Percentiles rank a stretch among this genome's conserved stretches.
These are phyloP conservation scores for Pangasianodon hypophthalmus DNA, from an alignment of 2,113 vertebrate genomes.

Conservation along the genomic window DNA sequence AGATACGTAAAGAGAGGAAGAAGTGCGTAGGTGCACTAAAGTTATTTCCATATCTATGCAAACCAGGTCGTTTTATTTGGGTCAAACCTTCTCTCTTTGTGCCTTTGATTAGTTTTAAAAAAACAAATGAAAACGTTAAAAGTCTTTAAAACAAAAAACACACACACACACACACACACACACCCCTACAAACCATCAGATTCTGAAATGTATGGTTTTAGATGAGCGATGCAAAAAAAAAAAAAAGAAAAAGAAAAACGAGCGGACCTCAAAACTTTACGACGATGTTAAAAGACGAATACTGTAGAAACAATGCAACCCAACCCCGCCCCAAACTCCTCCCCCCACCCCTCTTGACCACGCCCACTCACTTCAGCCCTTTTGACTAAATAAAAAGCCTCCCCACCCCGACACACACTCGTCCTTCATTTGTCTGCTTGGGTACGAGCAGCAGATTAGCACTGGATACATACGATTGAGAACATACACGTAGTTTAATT, in stretches of 20 bases:
- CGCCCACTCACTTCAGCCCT: neutral
- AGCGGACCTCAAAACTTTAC: neutral
- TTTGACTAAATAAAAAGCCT: neutral
- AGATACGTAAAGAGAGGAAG: neutral
- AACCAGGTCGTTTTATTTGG: neutral
- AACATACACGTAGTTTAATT: slow-evolving; percentile 57
- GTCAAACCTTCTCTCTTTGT: neutral
- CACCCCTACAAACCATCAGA: neutral
- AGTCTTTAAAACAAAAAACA: neutral
- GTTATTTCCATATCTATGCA: neutral
- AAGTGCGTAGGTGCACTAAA: no score
- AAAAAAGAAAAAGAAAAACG: neutral
- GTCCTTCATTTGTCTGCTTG: slow-evolving; percentile 32
- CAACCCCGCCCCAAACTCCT: neutral
- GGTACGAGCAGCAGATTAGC: slow-evolving; percentile 62
- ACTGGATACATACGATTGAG: slow-evolving; percentile 57
- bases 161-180: no score
- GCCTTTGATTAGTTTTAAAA: neutral
- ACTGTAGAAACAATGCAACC: slow-evolving; percentile 24
- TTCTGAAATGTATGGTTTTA: neutral
- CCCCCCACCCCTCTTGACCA: neutral
- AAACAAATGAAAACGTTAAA: neutral
- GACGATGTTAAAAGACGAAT: slow-evolving; percentile 21
- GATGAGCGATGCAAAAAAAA: neutral
- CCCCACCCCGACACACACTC: neutral